Base-by-base conservation (phyloP, 1,140 invertebrate species). In the Grapholita molesta region DNA sequence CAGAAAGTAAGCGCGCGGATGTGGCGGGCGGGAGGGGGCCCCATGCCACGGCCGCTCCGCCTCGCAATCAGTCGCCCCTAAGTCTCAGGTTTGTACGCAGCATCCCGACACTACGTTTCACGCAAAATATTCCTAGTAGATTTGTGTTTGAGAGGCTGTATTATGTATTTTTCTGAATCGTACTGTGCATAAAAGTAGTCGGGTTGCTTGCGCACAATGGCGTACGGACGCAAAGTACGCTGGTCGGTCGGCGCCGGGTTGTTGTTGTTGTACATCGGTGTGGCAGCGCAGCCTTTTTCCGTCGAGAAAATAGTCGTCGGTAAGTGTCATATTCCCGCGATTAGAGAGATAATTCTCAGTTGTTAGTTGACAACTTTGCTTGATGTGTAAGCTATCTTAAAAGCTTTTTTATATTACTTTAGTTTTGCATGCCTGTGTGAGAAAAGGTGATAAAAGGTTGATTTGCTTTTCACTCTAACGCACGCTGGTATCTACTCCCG, bases 1-100 rank as follows among this genome's bases (percentile, higher is more conserved):
- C 70, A 77, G 69, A 72, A 76, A 75, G 79, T 73, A 74, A 78
- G 76, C 70, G 71, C 66, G 76, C 70, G 71, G 70, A 71, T 71
- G 74, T 38, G 69, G 69, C 57, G 77, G 75, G 77, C 77, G 76
- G 66, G 12, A n/a, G 35, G 73, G 79, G 61, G 69, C 72, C 82
- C 80, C 88, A 82, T 72, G 80, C 78, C 75, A 78, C 79, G 65
- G 52, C 73, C 76, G 74, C 70, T 64, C 55, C 55, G 55, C 65
- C 65, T 48, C 76, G 75, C 79, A 79, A 86, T 85, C 87, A 89
- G 87, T 89, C 79, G 86, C 80, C 83, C 81, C 79, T 82, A 86
- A 87, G 87, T 89, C 87, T 83, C 81, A 89, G 87, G 81, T 88
- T 89, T 83, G 86, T 74, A 78, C 86, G 80, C 85, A 88, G 82